Base-by-base conservation (phyloP, 2,888 invertebrate genomes). In the Leptodirus hochenwartii region DNA sequence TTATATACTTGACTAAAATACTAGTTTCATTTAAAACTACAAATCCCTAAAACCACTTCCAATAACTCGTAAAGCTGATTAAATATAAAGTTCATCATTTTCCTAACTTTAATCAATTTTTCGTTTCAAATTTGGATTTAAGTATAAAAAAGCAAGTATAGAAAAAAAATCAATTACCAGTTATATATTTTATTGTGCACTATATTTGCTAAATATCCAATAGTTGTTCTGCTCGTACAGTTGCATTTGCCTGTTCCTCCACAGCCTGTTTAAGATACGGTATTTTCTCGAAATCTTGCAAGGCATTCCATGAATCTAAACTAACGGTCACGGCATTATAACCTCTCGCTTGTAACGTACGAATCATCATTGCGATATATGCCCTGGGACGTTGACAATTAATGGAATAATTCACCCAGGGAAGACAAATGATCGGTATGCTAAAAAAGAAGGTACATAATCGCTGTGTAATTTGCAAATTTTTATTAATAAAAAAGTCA, bases 181-280 rank as follows among this genome's bases (percentile, higher is more conserved):
- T n/a, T n/a, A n/a, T n/a, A n/a, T n/a, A n/a, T n/a, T n/a, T n/a
- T n/a, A n/a, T n/a, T n/a, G n/a, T n/a, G n/a, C n/a, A n/a, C n/a
- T n/a, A n/a, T n/a, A n/a, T n/a, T n/a, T n/a, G n/a, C n/a, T n/a
- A n/a, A n/a, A n/a, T n/a, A n/a, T n/a, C n/a, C n/a, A n/a, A n/a
- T n/a, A n/a, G n/a, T n/a, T n/a, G n/a, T n/a, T n/a, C n/a, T 9
- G 8, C 8, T 31, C 20, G 9, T 28, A 29, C 31, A 17, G 25
- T 23, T 25, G 30, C 31, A 23, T 54, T 37, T 53, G 59, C 37
- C 57, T 59, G 54, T 51, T 60, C 29, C 53, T 61, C 49, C 50
- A 74, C 54, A 47, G 64, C 61, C 23, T 68, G 57, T 60, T 72
- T 63, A 17, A 78, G 49, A 44, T 66, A 74, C 0, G 69, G 68